Evolutionary conservation across 2,888 invertebrate species (phyloP), one percentile per base, ranked within the genome.

Genomic region (Drosophila monieri): DNA sequence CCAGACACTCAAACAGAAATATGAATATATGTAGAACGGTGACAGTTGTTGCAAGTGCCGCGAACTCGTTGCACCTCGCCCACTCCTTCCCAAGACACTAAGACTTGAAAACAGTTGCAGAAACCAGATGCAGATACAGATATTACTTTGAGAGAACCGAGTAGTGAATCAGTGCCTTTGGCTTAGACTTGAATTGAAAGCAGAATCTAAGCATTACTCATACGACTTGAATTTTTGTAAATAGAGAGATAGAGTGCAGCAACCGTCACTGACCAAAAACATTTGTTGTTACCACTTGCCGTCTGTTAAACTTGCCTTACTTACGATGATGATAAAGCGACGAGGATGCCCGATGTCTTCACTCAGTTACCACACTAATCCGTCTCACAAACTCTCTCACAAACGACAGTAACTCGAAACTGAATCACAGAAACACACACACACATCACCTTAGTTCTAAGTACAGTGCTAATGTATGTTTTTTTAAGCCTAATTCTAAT

Each of bases 61-160:
- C 78, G 57, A 81, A 79, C 85, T 85, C 83, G 83, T 74, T 81
- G 76, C 77, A 85, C 80, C 80, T 81, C 81, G 85, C 85, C 76
- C 64, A 27, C 27, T 27, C 27, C 27, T 9, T 9, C 6, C n/a
- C 51, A 46, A 27, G 9, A 27, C 55, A 39, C 41, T 21, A 32
- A 43, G 12, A 35, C 35, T 35, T 35, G 14, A n/a, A 48, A 43
- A 58, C 30, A 56, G 18, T 18, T 18, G 18, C 1, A 18, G 2
- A 2, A 18, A 49, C 48, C 46, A 66, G 53, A 39, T 23, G 57
- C 52, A 58, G 43, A 62, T 27, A 59, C 49, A 57, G 57, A 51
- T 60, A 48, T 32, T 61, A 47, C 75, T 67, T 64, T 54, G 56
- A 75, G 56, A 75, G 61, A 44, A 68, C 56, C 69, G 59, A 47